Evolutionary conservation across 1,140 invertebrate genomes (phyloP).

Genomic region (Sminthurides bifidus): DNA sequence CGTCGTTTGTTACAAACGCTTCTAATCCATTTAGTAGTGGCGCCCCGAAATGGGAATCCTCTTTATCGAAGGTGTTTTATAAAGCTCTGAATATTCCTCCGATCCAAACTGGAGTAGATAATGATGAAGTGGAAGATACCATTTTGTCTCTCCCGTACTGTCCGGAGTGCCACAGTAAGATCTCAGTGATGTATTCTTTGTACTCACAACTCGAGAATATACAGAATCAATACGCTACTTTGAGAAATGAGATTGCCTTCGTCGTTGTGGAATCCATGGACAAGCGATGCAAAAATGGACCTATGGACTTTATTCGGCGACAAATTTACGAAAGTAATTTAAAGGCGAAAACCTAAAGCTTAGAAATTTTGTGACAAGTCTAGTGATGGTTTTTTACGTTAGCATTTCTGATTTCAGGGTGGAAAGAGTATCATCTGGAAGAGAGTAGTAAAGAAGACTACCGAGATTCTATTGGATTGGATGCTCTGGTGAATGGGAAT

Average conservation of each 20-base stretch:
- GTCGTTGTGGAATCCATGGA: conserved; percentile 21
- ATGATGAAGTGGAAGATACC: conserved; percentile 19
- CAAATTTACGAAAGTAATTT: conserved; percentile 22
- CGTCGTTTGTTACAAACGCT: conserved; percentile 22
- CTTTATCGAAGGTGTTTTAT: conserved; percentile 21
- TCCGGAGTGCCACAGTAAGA: conserved; percentile 26
- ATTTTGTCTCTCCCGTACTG: conserved; percentile 23
- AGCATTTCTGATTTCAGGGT: neutral
- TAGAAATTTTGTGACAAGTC: neutral
- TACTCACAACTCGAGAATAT: conserved; percentile 17
- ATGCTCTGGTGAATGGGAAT: neutral
- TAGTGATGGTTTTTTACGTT: neutral
- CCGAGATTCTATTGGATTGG: neutral
- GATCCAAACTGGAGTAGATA: neutral
- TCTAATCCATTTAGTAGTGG: conserved; percentile 11
- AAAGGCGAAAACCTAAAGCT: neutral
- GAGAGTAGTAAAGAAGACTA: neutral
- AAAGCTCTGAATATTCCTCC: conserved; percentile 15
- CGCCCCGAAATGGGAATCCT: conserved; percentile 13
- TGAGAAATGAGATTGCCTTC: conserved; percentile 27
- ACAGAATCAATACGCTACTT: conserved; percentile 14
- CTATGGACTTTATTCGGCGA: conserved; percentile 25
- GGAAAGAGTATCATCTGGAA: neutral
- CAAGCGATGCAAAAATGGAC: conserved; percentile 20
- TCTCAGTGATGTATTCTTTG: conserved; percentile 19